These are phyloP conservation scores for Mythimna loreyi DNA, from an alignment of 2,888 invertebrate species.

Conservation along the genomic window DNA sequence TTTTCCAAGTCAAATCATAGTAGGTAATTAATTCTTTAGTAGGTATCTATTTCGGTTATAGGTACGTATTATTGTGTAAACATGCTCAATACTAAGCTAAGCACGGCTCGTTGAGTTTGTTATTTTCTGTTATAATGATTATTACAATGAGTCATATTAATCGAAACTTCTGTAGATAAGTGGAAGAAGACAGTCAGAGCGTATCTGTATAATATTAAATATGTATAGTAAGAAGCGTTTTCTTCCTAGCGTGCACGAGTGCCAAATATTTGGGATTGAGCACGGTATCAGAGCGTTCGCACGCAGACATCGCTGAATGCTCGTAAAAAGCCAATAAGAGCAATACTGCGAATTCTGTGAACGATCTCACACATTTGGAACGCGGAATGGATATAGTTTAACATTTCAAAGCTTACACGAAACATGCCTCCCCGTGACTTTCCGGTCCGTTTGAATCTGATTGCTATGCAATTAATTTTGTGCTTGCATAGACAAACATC, in stretches of 20 bases:
- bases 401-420: slow-evolving; percentile 36
- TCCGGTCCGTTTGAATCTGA: slow-evolving; percentile 43
- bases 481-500: slow-evolving; percentile 43
- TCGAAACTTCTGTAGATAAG: slow-evolving; percentile 57
- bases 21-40: slow-evolving; percentile 27
- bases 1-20: slow-evolving; percentile 29
- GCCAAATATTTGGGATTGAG: slow-evolving; percentile 70
- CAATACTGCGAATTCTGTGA: slow-evolving; percentile 51
- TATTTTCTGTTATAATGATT: slow-evolving; percentile 48
- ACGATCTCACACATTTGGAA: slow-evolving; percentile 56
- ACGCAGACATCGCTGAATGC: slow-evolving; percentile 61
- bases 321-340: slow-evolving; percentile 42
- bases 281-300: slow-evolving; percentile 63
- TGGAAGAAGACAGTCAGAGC: slow-evolving; percentile 65
- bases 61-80: slow-evolving; percentile 59
- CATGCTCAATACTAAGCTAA: slow-evolving; percentile 72
- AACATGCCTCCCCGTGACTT: slow-evolving; percentile 39
- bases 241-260: slow-evolving; percentile 81
- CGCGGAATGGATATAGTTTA: slow-evolving; percentile 58
- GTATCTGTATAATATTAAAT: slow-evolving; percentile 62
- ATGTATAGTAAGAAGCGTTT: slow-evolving; percentile 55
- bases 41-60: slow-evolving; percentile 28
- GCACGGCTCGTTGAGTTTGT: slow-evolving; percentile 60
- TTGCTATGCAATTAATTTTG: slow-evolving; percentile 57
- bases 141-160: slow-evolving; percentile 53